A percentile compares a stretch with the other conserved stretches of the same genome.
These are phyloP conservation scores for Heliconius eleuchia DNA, from an alignment of 1,140 invertebrate species.

Conservation along the genomic window DNA sequence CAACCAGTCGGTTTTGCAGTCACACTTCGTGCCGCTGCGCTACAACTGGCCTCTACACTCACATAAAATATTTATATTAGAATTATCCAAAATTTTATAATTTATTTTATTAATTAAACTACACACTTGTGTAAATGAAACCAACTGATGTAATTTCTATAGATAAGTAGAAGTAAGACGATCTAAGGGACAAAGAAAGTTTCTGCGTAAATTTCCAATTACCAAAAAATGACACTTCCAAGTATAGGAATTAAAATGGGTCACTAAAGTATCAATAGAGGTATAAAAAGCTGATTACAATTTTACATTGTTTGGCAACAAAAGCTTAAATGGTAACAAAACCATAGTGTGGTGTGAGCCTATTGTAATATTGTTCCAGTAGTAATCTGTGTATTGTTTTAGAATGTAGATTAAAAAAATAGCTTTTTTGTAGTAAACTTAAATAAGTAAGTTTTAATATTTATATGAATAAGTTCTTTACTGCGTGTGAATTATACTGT, in stretches of 20 bases:
- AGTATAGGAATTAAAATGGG: neutral
- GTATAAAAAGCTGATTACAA: conserved; percentile 6
- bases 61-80: too few relatives aligned
- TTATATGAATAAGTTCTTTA: too few relatives aligned
- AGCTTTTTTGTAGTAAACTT: neutral
- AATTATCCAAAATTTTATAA: too few relatives aligned
- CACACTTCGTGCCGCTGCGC: too few relatives aligned
- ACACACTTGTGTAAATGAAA: neutral
- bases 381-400: conserved; percentile 21
- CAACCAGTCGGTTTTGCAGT: too few relatives aligned
- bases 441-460: neutral
- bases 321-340: conserved; percentile 26
- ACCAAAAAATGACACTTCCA: neutral
- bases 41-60: too few relatives aligned
- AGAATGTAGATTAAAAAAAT: conserved; percentile 16
- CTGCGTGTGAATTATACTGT: too few relatives aligned
- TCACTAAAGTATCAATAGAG: neutral
- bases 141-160: neutral
- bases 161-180: neutral
- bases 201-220: neutral
- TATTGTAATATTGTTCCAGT: conserved; percentile 29
- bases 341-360: conserved; percentile 18
- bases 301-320: conserved; percentile 27
- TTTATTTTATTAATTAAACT: too few relatives aligned
- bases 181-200: neutral